These are phyloP conservation scores for Eretmocerus hayati DNA, from an alignment of 2,888 invertebrate genomes.

Conservation along the genomic window DNA sequence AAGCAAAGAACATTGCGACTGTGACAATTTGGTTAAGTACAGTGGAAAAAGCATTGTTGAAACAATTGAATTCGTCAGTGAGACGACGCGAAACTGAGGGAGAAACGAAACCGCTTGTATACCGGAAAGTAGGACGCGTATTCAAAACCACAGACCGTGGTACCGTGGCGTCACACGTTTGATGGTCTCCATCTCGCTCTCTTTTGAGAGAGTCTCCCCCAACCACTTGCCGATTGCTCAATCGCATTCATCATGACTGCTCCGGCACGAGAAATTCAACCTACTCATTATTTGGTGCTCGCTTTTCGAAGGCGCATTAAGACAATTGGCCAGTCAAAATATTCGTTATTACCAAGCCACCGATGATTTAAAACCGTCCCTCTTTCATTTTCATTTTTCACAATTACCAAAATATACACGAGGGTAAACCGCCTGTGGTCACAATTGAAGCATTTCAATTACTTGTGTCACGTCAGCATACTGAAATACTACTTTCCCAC, in stretches of 20 bases:
- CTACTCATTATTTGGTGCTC: constrained; percentile 14
- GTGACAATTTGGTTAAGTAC: too few relatives aligned
- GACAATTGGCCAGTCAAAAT: neutral
- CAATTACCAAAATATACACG: too few relatives aligned
- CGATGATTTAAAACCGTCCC: too few relatives aligned
- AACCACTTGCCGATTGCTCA: constrained; percentile 34
- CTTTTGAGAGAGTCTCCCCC: too few relatives aligned
- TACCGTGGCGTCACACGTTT: constrained; percentile 34
- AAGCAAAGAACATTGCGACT: too few relatives aligned
- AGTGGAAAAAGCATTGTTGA: neutral
- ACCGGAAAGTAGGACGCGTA: constrained; percentile 47
- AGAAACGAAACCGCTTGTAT: constrained; percentile 18
- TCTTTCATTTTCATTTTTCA: too few relatives aligned
- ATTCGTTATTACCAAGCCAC: too few relatives aligned
- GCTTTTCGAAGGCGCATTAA: neutral
- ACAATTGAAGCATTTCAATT: too few relatives aligned
- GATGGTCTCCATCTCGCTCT: too few relatives aligned
- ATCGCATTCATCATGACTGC: constrained; percentile 46
- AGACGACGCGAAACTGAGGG: constrained; percentile 5
- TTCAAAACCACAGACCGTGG: constrained; percentile 45
- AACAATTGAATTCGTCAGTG: neutral
- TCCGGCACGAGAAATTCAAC: constrained; percentile 28
- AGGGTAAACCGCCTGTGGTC: too few relatives aligned
- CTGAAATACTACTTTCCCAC: too few relatives aligned
- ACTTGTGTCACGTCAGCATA: too few relatives aligned